Conservation (phyloP, 2,797 vertebrate genomes). For the Podargus strigoides region DNA sequence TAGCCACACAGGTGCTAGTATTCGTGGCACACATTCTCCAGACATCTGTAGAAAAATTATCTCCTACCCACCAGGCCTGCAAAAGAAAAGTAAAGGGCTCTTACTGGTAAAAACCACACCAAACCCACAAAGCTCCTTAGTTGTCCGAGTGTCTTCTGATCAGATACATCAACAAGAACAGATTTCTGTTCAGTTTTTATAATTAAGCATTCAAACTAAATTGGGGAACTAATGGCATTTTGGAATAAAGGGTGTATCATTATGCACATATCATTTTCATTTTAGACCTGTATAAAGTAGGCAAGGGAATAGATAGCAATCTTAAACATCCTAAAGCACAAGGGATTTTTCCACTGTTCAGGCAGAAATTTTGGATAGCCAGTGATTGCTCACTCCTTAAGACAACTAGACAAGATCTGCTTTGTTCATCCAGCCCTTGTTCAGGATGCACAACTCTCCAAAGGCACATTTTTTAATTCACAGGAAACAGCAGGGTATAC, state of each 20-base stretch:
- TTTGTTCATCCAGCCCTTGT: not conserved
- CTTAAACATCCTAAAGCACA: not conserved
- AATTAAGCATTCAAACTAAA: not conserved
- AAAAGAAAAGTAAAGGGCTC: not conserved
- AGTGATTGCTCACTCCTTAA: not conserved
- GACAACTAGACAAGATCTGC: not conserved
- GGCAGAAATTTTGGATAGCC: not conserved
- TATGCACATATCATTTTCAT: not conserved
- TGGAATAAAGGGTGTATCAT: not conserved
- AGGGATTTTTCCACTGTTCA: not conserved
- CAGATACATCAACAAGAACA: not conserved
- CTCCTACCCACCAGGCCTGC: slow-evolving; percentile 90
- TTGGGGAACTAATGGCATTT: not conserved
- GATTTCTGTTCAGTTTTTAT: not conserved
- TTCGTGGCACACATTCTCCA: slow-evolving; percentile 81
- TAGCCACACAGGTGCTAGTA: slow-evolving; percentile 58
- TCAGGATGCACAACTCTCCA: not conserved
- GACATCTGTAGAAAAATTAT: slow-evolving; percentile 78
- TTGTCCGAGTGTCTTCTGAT: not conserved
- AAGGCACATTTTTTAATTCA: not conserved
- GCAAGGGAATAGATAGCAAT: not conserved
- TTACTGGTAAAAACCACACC: not conserved
- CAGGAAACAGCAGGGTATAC: not conserved
- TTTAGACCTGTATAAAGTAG: not conserved
- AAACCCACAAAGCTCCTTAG: not conserved